Conservation (phyloP, 2,113 vertebrate species). For the Cyanocitta stelleri region DNA sequence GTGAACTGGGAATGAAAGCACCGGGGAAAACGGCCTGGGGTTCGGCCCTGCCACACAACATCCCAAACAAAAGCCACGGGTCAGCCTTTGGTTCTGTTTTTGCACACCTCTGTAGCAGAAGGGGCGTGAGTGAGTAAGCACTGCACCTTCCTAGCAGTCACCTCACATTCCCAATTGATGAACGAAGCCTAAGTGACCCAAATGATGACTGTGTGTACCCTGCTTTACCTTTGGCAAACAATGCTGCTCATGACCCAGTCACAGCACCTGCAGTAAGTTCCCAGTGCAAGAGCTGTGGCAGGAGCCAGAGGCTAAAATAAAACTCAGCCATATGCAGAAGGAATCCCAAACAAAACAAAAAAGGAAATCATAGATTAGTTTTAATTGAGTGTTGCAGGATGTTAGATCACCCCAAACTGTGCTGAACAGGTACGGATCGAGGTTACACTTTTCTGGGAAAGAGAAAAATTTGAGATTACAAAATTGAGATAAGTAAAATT, state of each 20-base stretch:
- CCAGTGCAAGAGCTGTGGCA: background rate
- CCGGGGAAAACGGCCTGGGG: background rate
- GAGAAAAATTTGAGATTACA: background rate
- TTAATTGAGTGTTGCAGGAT: background rate
- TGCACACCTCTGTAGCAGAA: background rate
- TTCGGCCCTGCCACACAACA: background rate
- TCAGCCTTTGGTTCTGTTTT: background rate
- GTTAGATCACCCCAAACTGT: background rate
- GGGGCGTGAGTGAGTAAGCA: background rate
- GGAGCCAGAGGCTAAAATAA: background rate
- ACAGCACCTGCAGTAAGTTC: background rate
- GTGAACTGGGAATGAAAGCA: background rate
- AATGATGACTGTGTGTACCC: background rate
- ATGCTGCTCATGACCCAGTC: background rate
- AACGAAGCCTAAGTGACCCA: background rate
- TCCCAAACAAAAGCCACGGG: background rate
- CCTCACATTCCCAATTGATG: background rate
- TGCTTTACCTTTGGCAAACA: slow-evolving; percentile 43
- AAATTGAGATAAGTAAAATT: background rate
- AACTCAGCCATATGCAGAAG: background rate
- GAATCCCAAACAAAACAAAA: background rate
- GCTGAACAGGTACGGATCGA: background rate
- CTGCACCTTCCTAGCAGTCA: background rate
- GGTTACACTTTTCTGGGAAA: background rate
- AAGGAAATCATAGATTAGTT: background rate